Conservation (phyloP, 2,113 vertebrate species). For the Actinemys pallida region DNA sequence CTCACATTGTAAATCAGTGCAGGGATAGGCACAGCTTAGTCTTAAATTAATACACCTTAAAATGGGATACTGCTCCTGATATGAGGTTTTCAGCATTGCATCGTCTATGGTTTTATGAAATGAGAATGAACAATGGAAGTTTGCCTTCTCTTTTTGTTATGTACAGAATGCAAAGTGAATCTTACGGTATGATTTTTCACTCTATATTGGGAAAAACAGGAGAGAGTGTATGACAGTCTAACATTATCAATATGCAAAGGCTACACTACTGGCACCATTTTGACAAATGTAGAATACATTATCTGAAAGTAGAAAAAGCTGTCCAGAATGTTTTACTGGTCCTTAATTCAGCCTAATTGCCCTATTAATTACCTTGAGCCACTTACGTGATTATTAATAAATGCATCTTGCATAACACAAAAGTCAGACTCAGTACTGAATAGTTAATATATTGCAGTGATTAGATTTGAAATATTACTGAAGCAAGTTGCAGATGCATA, state of each 20-base stretch:
- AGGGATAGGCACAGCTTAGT: not conserved
- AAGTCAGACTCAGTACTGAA: not conserved
- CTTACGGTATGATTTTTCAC: not conserved
- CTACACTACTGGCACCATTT: rapidly evolving
- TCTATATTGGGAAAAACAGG: not conserved
- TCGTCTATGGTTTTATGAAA: not conserved
- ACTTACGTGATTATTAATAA: not conserved
- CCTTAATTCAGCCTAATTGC: not conserved
- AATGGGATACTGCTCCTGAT: not conserved
- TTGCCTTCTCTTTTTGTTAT: not conserved
- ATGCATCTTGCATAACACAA: not conserved
- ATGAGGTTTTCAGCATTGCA: not conserved
- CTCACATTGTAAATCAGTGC: not conserved
- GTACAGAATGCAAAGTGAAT: not conserved
- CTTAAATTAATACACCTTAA: not conserved
- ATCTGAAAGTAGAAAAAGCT: not conserved
- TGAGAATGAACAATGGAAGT: not conserved
- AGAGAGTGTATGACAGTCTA: rapidly evolving
- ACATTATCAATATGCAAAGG: not conserved
- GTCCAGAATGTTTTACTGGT: not conserved
- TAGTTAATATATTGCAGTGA: not conserved
- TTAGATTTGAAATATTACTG: not conserved
- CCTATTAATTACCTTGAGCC: not conserved
- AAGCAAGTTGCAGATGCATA: not conserved
- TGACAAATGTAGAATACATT: not conserved